These are phyloP conservation scores for Brachyopa scutellaris DNA, from an alignment of 2,888 invertebrate species.

Conservation along the genomic window DNA sequence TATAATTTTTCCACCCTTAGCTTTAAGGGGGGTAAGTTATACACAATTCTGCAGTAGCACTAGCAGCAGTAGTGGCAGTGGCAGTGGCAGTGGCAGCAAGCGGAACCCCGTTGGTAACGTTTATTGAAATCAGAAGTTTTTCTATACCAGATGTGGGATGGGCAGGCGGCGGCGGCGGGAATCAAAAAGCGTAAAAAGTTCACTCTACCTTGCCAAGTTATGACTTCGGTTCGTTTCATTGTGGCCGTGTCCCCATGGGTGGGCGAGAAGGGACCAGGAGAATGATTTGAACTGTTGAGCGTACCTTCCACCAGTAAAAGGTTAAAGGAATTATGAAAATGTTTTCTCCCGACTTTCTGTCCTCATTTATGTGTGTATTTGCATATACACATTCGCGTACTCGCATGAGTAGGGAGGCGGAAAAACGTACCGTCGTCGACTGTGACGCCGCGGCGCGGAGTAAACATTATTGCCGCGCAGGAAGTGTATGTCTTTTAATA, in stretches of 20 bases:
- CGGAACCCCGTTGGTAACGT: conserved; percentile 69
- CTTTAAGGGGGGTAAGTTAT: conserved; percentile 21
- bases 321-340: conserved; percentile 71
- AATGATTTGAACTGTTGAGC: conserved; percentile 69
- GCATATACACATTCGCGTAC: not conserved
- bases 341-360: conserved; percentile 51
- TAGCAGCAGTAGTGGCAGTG: conserved; percentile 36
- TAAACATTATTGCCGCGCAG: conserved; percentile 55
- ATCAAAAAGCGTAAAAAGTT: conserved; percentile 72
- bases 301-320: conserved; percentile 26
- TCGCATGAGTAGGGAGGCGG: conserved; percentile 4
- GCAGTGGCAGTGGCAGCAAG: conserved; percentile 32
- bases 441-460: conserved; percentile 5
- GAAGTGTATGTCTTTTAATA: conserved; percentile 67
- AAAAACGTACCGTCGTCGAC: conserved; percentile 16
- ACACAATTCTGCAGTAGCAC: conserved; percentile 58
- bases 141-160: conserved; percentile 5
- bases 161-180: conserved; percentile 18
- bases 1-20: conserved; percentile 33
- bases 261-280: conserved; percentile 3
- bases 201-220: conserved; percentile 52
- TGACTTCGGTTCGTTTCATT: conserved; percentile 67
- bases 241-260: conserved; percentile 20
- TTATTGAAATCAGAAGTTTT: conserved; percentile 70
- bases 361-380: conserved; percentile 55